phyloP scores from a whole-genome alignment of 2,797 vertebrate species.

The Typhlichthys subterraneus region DNA sequence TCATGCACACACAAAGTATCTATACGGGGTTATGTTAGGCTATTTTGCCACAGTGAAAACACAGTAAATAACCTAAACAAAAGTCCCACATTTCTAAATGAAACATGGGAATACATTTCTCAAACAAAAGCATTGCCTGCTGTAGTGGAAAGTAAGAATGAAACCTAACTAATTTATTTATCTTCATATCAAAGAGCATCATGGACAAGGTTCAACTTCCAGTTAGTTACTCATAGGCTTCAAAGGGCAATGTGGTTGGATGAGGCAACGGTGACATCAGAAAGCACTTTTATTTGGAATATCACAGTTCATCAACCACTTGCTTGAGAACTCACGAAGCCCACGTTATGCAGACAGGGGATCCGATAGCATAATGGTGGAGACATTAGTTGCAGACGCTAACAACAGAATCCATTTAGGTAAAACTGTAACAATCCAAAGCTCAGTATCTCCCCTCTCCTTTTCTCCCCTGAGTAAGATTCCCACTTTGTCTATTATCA shows the following conservation, averaged over 20 bases:
- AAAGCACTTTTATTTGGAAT: constrained; percentile 65
- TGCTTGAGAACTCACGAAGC: constrained; percentile 25
- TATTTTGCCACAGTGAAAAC: constrained; percentile 20
- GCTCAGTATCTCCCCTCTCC: constrained; percentile 1
- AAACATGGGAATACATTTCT: background rate
- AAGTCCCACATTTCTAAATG: no score
- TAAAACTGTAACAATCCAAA: constrained; percentile 11
- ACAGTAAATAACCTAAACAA: constrained; percentile 9
- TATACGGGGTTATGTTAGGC: no score
- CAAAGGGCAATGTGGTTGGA: constrained; percentile 61
- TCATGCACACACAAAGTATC: background rate
- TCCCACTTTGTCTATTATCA: constrained; percentile 10
- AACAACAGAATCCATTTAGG: constrained; percentile 18
- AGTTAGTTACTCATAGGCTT: constrained; percentile 38
- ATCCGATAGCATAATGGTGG: constrained; percentile 28
- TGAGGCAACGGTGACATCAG: constrained; percentile 73
- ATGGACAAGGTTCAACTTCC: constrained; percentile 56
- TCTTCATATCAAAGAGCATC: constrained; percentile 59
- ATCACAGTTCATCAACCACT: constrained; percentile 62
- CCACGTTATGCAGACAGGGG: constrained; percentile 25
- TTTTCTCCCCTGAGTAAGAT: background rate
- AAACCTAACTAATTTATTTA: constrained; percentile 46
- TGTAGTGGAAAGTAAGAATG: constrained; percentile 31
- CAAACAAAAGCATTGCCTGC: constrained; percentile 30
- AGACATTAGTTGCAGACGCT: constrained; percentile 29